Evolutionary conservation across 1,140 invertebrate genomes (phyloP), one percentile per base, ranked within the genome.

Genomic region (Neocloeon triangulifer): DNA sequence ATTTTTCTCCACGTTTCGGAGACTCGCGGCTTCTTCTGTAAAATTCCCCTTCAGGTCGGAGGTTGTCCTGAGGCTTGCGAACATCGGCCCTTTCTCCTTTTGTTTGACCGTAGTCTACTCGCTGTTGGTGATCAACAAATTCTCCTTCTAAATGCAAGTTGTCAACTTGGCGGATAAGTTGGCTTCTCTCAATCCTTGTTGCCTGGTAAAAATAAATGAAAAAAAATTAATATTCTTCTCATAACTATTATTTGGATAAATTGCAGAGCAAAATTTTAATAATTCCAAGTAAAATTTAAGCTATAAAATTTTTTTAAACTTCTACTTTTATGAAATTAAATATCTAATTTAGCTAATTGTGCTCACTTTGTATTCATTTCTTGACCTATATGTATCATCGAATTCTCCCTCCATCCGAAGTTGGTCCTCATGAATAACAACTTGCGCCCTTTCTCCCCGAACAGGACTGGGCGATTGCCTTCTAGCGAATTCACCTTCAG

Each of bases 71-170:
- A 6, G 57, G 58, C 34, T 51, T 56, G 22, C 35, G 52, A 1
- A 56, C 42, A 10, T 50, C 50, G 9, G 44, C 51, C 19, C 43
- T 28, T 5, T 45, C 41, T 10, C 44, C 45, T 7, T 30, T 34
- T 3, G 26, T 30, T 8, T 35, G 19, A 25, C 44, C 42, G 33
- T 56, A 57, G 23, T 62, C 59, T 17, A 57, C 53, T 30, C 47
- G 46, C 15, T 47, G 47, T 17, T 47, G 41, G 13, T 39, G 34
- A 35, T 57, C 48, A 25, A 14, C 2, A 50, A 67, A 64, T 40
- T 55, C 56, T 2, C 65, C 66, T 52, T 70, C 65, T 37, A 63
- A 60, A 39, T 51, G 52, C 4, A 72, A 42, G 43, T 69, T 69
- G 21, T 48, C 46, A 8, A 25, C 12, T 19, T 29, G 36, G 20